Evolutionary conservation across 2,797 vertebrate species (phyloP), one percentile per base, ranked within the genome.

Genomic region (Arrhamphus sclerolepis): DNA sequence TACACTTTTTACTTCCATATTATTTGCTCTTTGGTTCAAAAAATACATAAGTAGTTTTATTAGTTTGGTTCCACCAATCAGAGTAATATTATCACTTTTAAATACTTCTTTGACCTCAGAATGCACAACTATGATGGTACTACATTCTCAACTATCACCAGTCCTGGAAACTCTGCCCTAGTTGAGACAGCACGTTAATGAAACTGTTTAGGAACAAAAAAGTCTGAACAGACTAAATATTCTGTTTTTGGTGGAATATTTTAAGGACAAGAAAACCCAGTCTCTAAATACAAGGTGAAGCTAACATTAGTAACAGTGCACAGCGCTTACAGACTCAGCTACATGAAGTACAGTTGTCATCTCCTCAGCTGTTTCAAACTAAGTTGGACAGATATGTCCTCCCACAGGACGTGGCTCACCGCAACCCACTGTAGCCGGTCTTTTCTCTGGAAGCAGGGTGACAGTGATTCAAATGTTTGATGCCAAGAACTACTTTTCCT

Each of bases 261-360:
- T 13, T 4, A 31, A 20, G 24, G 46, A 41, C 68, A 21, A 38
- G 40, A n/a, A 26, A 26, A 26, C 24, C 24, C 41, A 28, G 46
- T 39, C 29, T 60, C 44, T 62, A 56, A 66, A 53, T 52, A 42
- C 31, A 69, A 18, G 48, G 19, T 1, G 4, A 2, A 13, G 50
- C 16, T 29, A 48, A 42, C 29, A 17, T 55, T 4, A 28, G 58
- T 31, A 56, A 56, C 71, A 49, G 71, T 48, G 56, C 50, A 59
- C 34, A 50, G 34, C 28, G 66, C 21, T 58, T n/a, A n/a, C 49
- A 11, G 54, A 62, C 50, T 39, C 46, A 10, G 49, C 66, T 67
- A 43, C 50, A 26, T 20, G 1, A 14, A 57, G 47, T 19, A 29
- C 51, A 78, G 82, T 74, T 47, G 69, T 83, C 77, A 76, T 75